Conservation (phyloP, 2,888 invertebrate genomes). For the Neoaliturus tenellus region DNA sequence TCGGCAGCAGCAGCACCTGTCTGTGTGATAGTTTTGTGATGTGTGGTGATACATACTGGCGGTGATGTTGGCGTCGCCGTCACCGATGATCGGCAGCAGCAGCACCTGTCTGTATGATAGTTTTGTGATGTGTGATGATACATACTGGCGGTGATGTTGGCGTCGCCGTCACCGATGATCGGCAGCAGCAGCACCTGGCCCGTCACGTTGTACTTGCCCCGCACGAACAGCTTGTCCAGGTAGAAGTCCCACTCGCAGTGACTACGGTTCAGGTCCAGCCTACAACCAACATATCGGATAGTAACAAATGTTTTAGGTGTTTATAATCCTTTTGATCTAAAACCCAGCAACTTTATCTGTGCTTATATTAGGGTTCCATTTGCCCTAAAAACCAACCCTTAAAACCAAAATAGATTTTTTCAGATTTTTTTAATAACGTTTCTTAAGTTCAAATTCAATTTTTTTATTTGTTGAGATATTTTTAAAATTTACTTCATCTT, state of each 20-base stretch:
- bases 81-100: slow-evolving; percentile 75
- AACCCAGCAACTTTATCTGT: too few species aligned
- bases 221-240: slow-evolving; percentile 74
- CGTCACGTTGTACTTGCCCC: slow-evolving; percentile 75
- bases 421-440: too few species aligned
- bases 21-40: slow-evolving; percentile 66
- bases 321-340: too few species aligned
- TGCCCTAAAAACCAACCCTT: too few species aligned
- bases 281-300: too few species aligned
- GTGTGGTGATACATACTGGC: slow-evolving; percentile 73
- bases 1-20: slow-evolving; percentile 75
- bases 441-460: too few species aligned
- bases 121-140: slow-evolving; percentile 59
- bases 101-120: slow-evolving; percentile 71
- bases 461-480: too few species aligned
- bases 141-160: slow-evolving; percentile 76
- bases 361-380: too few species aligned
- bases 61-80: slow-evolving; percentile 74
- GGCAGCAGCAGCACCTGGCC: slow-evolving; percentile 75
- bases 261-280: slow-evolving; percentile 64
- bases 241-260: slow-evolving; percentile 69
- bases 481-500: too few species aligned
- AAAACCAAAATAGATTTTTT: too few species aligned
- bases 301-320: too few species aligned
- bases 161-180: slow-evolving; percentile 74